Conservation (phyloP, 2,797 vertebrate genomes). For the Syncerus caffer region DNA sequence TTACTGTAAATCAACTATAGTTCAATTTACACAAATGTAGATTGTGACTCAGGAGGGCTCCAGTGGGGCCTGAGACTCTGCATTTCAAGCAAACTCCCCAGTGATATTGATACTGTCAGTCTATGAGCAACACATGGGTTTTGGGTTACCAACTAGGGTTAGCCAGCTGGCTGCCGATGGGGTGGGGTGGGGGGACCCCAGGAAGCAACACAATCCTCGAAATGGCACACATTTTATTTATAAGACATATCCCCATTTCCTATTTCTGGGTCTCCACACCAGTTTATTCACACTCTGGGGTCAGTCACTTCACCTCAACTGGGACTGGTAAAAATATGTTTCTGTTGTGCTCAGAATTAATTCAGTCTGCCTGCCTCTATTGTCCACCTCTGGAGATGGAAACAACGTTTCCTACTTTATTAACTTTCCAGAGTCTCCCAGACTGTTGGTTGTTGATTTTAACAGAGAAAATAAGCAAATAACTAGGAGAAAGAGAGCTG, state of each 20-base stretch:
- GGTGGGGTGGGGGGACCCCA: background rate
- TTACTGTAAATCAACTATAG: background rate
- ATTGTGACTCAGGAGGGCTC: background rate
- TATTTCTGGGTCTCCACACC: background rate
- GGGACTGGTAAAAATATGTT: background rate
- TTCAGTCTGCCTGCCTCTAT: fast-evolving
- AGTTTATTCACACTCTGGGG: background rate
- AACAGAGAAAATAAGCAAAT: conserved; percentile 47
- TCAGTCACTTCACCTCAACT: background rate
- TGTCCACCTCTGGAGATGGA: background rate
- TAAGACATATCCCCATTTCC: background rate
- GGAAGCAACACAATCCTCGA: background rate
- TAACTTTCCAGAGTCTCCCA: background rate
- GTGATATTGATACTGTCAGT: background rate
- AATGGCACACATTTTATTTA: background rate
- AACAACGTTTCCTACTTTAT: background rate
- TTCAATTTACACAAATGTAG: background rate
- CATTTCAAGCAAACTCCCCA: background rate
- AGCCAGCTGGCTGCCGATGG: background rate
- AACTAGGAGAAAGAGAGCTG: conserved; percentile 10
- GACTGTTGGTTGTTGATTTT: conserved; percentile 35
- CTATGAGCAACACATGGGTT: background rate
- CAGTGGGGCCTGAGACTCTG: background rate
- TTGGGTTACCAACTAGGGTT: background rate
- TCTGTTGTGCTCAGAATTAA: background rate